These are phyloP conservation scores for Mesitornis unicolor DNA, from an alignment of 2,113 vertebrate genomes.

Conservation along the genomic window DNA sequence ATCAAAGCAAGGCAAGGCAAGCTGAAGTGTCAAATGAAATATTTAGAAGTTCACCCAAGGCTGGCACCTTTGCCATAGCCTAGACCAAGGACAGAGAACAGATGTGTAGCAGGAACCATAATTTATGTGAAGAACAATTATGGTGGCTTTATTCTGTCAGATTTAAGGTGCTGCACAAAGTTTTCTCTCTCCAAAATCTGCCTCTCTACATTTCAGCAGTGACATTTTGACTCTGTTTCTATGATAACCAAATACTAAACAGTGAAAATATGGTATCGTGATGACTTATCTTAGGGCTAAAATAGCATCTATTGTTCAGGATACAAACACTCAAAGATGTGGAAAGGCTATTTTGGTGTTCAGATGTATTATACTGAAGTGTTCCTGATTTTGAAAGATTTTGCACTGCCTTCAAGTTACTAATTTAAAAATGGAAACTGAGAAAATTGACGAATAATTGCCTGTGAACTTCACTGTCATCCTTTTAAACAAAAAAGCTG, in stretches of 20 bases:
- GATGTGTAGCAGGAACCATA: not conserved
- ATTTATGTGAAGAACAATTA: not conserved
- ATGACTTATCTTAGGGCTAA: not conserved
- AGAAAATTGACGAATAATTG: constrained; percentile 12
- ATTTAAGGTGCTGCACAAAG: not conserved
- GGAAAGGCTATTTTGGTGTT: constrained; percentile 7
- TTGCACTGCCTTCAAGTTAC: not conserved
- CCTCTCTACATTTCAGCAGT: not conserved
- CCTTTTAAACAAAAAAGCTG: not conserved
- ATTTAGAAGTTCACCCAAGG: not conserved
- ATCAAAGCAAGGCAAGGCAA: not conserved
- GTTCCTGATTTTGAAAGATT: not conserved
- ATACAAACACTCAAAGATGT: not conserved
- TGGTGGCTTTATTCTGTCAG: not conserved
- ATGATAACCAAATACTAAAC: constrained; percentile 10
- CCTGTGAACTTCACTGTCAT: not conserved
- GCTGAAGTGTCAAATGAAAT: not conserved
- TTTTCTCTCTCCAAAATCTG: not conserved
- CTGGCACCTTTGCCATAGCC: not conserved
- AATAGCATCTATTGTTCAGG: constrained; percentile 24
- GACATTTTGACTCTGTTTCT: constrained; percentile 11
- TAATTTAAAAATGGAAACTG: constrained; percentile 27
- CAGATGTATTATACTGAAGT: not conserved
- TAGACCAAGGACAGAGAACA: not conserved
- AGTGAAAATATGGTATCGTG: not conserved